Evolutionary conservation across 2,113 vertebrate genomes (phyloP).

Genomic region (Capreolus pygargus): DNA sequence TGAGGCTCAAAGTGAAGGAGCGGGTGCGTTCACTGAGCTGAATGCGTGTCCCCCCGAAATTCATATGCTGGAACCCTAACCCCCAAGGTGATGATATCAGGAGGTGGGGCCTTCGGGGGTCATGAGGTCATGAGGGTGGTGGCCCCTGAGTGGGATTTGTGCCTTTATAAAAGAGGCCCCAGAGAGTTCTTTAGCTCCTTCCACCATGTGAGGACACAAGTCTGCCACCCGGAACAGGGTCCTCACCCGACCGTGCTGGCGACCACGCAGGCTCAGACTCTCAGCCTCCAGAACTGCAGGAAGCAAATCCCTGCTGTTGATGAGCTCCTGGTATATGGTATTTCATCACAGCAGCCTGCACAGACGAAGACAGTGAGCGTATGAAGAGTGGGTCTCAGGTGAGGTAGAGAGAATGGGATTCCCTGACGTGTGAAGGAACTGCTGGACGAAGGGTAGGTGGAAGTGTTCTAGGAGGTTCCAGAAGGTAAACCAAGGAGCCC

Average conservation of each 20-base stretch:
- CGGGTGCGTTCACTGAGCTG: background rate
- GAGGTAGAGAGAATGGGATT: background rate
- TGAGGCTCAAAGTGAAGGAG: background rate
- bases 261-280: background rate
- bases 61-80: background rate
- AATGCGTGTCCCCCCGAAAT: background rate
- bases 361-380: accelerated
- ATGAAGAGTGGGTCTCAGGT: background rate
- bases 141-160: background rate
- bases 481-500: background rate
- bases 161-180: background rate
- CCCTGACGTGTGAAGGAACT: background rate
- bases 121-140: background rate
- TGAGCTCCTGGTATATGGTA: accelerated
- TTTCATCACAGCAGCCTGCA: accelerated
- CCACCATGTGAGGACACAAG: too few relatives aligned
- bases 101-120: background rate
- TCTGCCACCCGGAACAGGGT: background rate
- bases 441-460: background rate
- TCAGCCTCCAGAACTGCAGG: background rate
- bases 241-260: accelerated
- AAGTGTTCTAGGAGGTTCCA: background rate
- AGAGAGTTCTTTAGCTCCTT: background rate
- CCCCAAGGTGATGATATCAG: background rate
- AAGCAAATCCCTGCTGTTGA: background rate